These are phyloP conservation scores for Stylophora pistillata DNA, from an alignment of 64 coral and sea anemone species.

Conservation along the genomic window DNA sequence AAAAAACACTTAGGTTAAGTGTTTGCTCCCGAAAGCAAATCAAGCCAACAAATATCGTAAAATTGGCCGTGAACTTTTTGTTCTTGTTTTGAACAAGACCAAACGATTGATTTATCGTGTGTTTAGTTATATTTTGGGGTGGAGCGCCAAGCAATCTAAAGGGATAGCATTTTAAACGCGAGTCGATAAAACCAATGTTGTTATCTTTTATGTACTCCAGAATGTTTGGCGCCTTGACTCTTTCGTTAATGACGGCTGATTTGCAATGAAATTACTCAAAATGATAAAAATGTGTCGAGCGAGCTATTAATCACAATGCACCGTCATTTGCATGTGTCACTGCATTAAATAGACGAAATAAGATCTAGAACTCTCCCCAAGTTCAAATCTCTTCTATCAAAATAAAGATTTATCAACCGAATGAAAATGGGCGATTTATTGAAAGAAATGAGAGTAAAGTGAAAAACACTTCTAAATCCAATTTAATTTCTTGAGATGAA, in stretches of 20 bases:
- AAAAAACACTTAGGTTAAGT: background rate
- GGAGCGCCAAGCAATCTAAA: constrained; percentile 23
- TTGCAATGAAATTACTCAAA: constrained; percentile 51
- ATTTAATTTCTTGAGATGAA: background rate
- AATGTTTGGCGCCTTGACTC: constrained; percentile 37
- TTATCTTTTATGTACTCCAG: constrained; percentile 35
- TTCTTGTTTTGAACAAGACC: background rate
- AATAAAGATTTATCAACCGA: constrained; percentile 8
- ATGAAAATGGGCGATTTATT: background rate
- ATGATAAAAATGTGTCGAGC: constrained; percentile 38
- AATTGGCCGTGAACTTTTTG: background rate
- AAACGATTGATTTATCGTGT: constrained; percentile 8
- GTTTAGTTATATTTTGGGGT: background rate
- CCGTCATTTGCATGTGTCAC: constrained; percentile 38
- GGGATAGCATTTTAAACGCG: constrained; percentile 16
- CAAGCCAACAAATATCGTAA: background rate
- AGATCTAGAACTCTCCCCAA: background rate
- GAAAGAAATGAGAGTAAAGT: background rate
- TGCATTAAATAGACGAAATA: background rate
- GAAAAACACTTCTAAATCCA: background rate
- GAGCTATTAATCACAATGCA: constrained; percentile 31
- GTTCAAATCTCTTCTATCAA: constrained; percentile 26
- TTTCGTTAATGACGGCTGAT: constrained; percentile 5
- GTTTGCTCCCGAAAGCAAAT: background rate
- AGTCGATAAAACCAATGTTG: constrained; percentile 43